These are phyloP conservation scores for Rutilus rutilus DNA, from an alignment of 2,113 vertebrate genomes.

Conservation along the genomic window DNA sequence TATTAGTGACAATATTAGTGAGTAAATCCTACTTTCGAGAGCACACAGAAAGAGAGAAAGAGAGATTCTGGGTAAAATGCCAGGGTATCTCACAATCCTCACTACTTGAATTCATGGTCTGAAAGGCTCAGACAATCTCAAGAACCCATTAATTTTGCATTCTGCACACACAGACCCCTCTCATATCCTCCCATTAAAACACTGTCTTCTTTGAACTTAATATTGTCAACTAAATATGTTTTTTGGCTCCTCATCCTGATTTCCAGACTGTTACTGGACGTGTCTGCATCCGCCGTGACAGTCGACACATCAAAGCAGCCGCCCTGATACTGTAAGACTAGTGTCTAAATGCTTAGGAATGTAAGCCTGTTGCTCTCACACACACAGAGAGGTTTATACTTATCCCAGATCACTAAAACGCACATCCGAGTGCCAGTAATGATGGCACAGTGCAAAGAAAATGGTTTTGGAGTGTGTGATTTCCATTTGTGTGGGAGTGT, in stretches of 20 bases:
- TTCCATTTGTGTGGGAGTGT: constrained; percentile 36
- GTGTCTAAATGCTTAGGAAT: constrained; percentile 3
- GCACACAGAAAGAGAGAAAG: neutral
- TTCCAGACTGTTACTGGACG: constrained; percentile 24
- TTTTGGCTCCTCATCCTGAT: constrained; percentile 32
- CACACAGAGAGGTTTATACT: constrained; percentile 9
- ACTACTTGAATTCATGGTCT: constrained; percentile 11
- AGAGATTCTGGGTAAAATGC: neutral
- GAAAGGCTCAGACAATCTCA: constrained; percentile 18
- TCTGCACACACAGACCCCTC: constrained; percentile 4
- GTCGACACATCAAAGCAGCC: constrained; percentile 9
- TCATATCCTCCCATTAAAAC: neutral
- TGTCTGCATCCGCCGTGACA: neutral
- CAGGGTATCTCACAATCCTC: neutral
- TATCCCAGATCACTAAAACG: neutral
- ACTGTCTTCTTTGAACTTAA: constrained; percentile 18
- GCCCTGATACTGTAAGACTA: constrained; percentile 27
- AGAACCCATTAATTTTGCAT: constrained; percentile 22
- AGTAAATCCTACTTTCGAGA: constrained; percentile 1
- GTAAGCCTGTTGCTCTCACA: neutral
- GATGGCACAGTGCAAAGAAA: constrained; percentile 24
- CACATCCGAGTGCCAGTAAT: constrained; percentile 7
- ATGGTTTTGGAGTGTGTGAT: constrained; percentile 19
- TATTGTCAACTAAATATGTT: constrained; percentile 10
- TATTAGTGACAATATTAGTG: neutral